Percentiles rank a stretch among this genome's conserved stretches.
Evolutionary conservation across 2,888 invertebrate genomes (phyloP).

Genomic region (Malthinus seriepunctatus): DNA sequence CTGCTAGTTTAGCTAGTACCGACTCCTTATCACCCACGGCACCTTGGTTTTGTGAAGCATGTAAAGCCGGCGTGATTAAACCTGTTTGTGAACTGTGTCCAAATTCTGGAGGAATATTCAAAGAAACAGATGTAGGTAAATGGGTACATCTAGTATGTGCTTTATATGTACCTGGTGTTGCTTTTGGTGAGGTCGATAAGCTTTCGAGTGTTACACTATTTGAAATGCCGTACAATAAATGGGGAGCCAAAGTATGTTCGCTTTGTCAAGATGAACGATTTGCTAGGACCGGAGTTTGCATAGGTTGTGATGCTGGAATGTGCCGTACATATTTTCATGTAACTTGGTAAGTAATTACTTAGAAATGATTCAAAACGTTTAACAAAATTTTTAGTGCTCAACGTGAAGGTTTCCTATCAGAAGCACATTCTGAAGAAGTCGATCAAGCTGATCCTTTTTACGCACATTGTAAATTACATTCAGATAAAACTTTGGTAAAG

Average conservation of each 20-base stretch:
- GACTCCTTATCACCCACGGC: constrained; percentile 95
- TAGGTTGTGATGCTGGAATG: constrained; percentile 98
- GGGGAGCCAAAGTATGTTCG: constrained; percentile 92
- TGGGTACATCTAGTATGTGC: constrained; percentile 99
- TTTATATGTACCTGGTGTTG: constrained; percentile 95
- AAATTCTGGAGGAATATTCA: constrained; percentile 87
- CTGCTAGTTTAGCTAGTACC: constrained; percentile 88
- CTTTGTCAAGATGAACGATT: constrained; percentile 86
- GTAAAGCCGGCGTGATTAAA: constrained; percentile 85
- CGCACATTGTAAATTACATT: constrained; percentile 94
- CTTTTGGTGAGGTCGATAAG: constrained; percentile 93
- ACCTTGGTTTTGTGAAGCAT: constrained; percentile 99
- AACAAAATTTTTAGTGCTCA: constrained; percentile 72
- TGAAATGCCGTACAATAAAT: constrained; percentile 96
- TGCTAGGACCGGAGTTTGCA: constrained; percentile 92
- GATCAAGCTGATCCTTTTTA: constrained; percentile 97
- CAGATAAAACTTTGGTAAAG: constrained; percentile 85
- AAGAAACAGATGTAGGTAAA: constrained; percentile 95
- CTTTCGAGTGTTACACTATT: constrained; percentile 91
- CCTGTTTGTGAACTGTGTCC: constrained; percentile 96
- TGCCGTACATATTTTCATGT: constrained; percentile 98
- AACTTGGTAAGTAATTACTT: constrained; percentile 71
- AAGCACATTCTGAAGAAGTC: constrained; percentile 87
- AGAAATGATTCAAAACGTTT: constrained; percentile 9
- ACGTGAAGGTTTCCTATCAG: constrained; percentile 88